phyloP scores from a whole-genome alignment of 2,797 vertebrate species.

The Clarias fuscus region DNA sequence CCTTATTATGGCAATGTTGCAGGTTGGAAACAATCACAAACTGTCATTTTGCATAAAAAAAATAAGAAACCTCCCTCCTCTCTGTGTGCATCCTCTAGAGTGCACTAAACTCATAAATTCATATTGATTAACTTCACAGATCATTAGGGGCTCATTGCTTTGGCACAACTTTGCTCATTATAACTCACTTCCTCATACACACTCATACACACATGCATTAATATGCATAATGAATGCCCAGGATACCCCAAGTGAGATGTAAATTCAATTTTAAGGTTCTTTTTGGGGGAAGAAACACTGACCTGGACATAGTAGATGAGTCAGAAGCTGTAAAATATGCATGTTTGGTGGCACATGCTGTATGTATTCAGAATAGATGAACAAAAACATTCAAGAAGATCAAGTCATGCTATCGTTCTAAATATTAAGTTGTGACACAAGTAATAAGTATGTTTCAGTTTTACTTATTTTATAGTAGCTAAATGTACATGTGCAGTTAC shows the following conservation, averaged over 20 bases:
- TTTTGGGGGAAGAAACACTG: neutral
- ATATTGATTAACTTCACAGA: constrained; percentile 36
- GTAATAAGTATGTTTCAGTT: neutral
- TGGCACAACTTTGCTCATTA: constrained; percentile 18
- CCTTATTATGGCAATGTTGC: neutral
- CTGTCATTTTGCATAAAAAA: neutral
- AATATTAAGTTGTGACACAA: neutral
- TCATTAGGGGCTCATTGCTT: constrained; percentile 39
- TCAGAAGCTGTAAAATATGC: neutral
- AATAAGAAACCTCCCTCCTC: neutral
- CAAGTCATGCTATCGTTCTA: neutral
- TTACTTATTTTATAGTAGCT: neutral
- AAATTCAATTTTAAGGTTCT: neutral
- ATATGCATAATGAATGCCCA: constrained; percentile 2
- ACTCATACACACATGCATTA: neutral
- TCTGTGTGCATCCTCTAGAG: constrained; percentile 19
- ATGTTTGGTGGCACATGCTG: neutral
- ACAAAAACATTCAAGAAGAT: neutral
- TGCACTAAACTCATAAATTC: constrained; percentile 37
- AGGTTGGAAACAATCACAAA: neutral
- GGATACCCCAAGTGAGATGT: neutral
- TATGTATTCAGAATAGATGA: constrained; percentile 1
- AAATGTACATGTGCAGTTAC: neutral
- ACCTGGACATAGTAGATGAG: neutral
- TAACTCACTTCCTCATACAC: constrained; percentile 9